Evolutionary conservation across 2,113 vertebrate genomes (phyloP), one percentile per base, ranked within the genome.

Genomic region (Canis aureus): DNA sequence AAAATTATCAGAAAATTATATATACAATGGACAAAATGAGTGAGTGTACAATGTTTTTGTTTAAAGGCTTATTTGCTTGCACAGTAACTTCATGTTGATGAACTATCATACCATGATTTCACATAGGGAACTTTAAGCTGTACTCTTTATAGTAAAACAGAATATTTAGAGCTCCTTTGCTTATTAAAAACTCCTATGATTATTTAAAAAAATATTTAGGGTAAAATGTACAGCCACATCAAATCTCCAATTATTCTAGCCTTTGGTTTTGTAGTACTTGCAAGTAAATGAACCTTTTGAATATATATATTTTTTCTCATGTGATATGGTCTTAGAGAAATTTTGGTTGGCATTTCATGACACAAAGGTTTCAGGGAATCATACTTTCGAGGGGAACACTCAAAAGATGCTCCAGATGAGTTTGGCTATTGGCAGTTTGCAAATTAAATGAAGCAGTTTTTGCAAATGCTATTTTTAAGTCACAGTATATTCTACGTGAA

Each of bases 381-480:
- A 35, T 51, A 57, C 0, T 49, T 92, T 55, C 43, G 59, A 78
- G 25, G 20, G 66, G 74, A 5, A 29, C 35, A 17, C 43, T 91
- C 8, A 76, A 87, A 83, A 92, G 35, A 32, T 85, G n/a, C 10
- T 89, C 27, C 69, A 20, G 11, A 69, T 64, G n/a, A 93, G 32
- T 86, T 90, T 80, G 64, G 19, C 57, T 97, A 11, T 83, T 81
- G 97, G 11, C 49, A 64, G 80, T 73, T 62, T 80, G 17, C 19
- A 66, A 82, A 81, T 82, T 22, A 95, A 96, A 95, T 29, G 22
- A 96, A 94, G 35, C 35, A 67, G 91, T 4, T 84, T 96, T 90
- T 60, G 12, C 19, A 89, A 85, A 32, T 64, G 62, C 29, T 95
- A 51, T 76, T 96, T 95, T 87, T 89, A 95, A 88, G 27, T 90